A percentile compares a stretch with the other conserved stretches of the same genome.
Evolutionary conservation across 1,140 invertebrate genomes (phyloP).

Genomic region (Leptopilina boulardi): DNA sequence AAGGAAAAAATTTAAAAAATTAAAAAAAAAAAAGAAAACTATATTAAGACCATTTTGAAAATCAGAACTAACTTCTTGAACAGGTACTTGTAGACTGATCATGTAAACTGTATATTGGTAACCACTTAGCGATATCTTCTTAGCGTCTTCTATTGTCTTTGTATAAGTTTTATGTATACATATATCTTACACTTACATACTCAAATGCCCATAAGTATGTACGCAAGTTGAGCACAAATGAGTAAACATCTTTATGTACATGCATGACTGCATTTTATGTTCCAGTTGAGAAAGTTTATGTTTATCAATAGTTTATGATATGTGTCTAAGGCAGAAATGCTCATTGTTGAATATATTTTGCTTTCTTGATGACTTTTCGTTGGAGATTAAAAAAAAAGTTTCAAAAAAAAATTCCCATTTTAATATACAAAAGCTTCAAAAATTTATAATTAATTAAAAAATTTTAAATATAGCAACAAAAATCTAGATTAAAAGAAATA

Average conservation of each 20-base stretch:
- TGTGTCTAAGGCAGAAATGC: background rate
- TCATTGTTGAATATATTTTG: background rate
- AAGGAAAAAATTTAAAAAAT: background rate
- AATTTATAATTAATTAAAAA: no score
- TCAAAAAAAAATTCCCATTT: no score
- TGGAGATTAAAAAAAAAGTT: no score
- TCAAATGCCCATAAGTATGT: constrained; percentile 11
- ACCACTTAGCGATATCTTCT: constrained; percentile 71
- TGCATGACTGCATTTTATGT: constrained; percentile 18
- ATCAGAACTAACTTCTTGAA: constrained; percentile 44
- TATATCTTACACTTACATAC: constrained; percentile 50
- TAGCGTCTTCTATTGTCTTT: constrained; percentile 52
- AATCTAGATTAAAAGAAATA: no score
- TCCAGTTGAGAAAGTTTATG: constrained; percentile 13
- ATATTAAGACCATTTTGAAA: constrained; percentile 21
- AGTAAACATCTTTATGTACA: constrained; percentile 7
- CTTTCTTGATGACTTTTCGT: no score
- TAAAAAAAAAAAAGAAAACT: background rate
- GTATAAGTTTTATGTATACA: constrained; percentile 48
- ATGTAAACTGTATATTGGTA: constrained; percentile 61
- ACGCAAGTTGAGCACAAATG: constrained; percentile 11
- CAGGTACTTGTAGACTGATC: constrained; percentile 67
- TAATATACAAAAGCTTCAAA: no score
- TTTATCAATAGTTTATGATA: constrained; percentile 28
- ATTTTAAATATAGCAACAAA: no score